Evolutionary conservation across 2,888 invertebrate genomes (phyloP), one percentile per base, ranked within the genome.

Genomic region (Aspidiotus destructor): DNA sequence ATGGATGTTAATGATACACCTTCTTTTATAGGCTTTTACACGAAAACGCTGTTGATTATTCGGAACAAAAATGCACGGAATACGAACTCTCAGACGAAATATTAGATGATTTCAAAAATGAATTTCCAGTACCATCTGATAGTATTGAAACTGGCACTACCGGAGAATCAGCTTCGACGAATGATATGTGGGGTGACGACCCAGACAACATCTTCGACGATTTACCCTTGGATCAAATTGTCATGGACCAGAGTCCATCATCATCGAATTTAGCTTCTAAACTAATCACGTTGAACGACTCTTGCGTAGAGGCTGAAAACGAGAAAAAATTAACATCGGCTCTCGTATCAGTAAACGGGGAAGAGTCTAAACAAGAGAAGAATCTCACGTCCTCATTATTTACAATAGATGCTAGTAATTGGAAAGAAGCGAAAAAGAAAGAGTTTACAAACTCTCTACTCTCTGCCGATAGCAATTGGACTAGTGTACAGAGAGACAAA

Each of bases 91-190:
- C 16, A 1, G 62, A 62, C 52, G 53, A 62, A 44, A 48, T 48
- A 15, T 28, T 52, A 28, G 52, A 44, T 16, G 62, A 44, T 48
- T 62, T 62, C 52, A 48, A 62, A 48, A 52, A 61, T 44, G 61
- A 62, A 48, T 48, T 40, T 11, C 15, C 60, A 28, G 7, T 28
- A 17, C n/a, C 48, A 41, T 3, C 41, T 15, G 40, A 48, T 15
- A n/a, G 13, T 6, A 41, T 15, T 1, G 17, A 13, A 48, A 52
- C 13, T 13, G 11, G 13, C 40, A 40, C 10, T 1, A 16, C n/a
- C 48, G 48, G 62, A 15, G 52, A 28, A 53, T 41, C 55, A 41
- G 53, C 16, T 15, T n/a, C 7, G 28, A 53, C 5, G 6, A 41
- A 15, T 10, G 53, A 41, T 16, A 63, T 41, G 6, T 63, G 7